These are phyloP conservation scores for Helobdella robusta DNA, from an alignment of 2,888 invertebrate genomes.

Conservation along the genomic window DNA sequence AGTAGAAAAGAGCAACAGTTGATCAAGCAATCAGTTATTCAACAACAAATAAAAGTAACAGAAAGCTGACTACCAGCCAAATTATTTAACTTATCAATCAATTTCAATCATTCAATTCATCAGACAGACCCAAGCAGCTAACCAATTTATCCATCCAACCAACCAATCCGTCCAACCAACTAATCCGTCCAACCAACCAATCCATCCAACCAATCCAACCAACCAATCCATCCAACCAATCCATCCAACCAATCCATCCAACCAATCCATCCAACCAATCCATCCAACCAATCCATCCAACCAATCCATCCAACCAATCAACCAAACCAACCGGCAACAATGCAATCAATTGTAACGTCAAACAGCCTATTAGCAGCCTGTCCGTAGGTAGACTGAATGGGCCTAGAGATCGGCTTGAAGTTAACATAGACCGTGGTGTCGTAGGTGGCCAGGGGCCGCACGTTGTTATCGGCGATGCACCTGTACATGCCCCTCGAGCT, in stretches of 20 bases:
- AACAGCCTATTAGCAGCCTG: constrained; percentile 46
- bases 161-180: no score
- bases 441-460: constrained; percentile 44
- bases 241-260: no score
- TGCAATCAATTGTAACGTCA: constrained; percentile 44
- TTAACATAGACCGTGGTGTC: constrained; percentile 43
- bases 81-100: no score
- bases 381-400: constrained; percentile 45
- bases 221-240: no score
- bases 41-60: neutral
- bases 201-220: no score
- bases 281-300: no score
- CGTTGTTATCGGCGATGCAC: constrained; percentile 48
- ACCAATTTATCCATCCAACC: no score
- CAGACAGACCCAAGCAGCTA: neutral
- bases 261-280: no score
- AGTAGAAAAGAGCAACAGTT: neutral
- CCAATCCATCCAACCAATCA: no score
- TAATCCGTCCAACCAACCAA: no score
- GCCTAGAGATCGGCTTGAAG: constrained; percentile 40
- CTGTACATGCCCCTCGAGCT: constrained; percentile 45
- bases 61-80: neutral
- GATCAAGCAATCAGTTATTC: neutral
- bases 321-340: constrained; percentile 42
- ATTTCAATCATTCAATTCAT: no score